Percentiles rank a stretch among this genome's conserved stretches.
These are phyloP conservation scores for Hemibagrus wyckioides DNA, from an alignment of 2,113 vertebrate genomes.

Conservation along the genomic window DNA sequence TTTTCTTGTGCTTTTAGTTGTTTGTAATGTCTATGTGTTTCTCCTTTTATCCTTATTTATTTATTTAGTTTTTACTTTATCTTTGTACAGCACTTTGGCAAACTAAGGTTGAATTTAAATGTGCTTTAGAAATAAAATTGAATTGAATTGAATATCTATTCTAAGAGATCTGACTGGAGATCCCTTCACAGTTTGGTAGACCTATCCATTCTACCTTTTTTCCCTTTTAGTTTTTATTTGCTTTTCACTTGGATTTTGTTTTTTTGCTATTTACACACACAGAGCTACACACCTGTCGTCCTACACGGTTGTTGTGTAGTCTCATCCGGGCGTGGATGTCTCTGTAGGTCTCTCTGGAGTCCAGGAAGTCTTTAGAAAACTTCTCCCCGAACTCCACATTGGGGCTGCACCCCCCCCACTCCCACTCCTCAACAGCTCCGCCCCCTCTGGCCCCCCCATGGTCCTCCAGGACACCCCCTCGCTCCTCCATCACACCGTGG, in stretches of 20 bases:
- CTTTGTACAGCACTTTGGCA: no score
- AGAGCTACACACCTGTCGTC: constrained; percentile 88
- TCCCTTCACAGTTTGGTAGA: no score
- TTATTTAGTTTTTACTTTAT: no score
- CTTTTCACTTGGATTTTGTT: background rate
- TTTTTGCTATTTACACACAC: background rate
- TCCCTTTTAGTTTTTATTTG: background rate
- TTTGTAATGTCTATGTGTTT: no score
- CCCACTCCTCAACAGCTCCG: constrained; percentile 95
- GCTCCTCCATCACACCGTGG: constrained; percentile 93
- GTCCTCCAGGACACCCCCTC: constrained; percentile 82
- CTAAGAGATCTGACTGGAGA: no score
- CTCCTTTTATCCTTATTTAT: no score
- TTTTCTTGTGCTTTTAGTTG: no score
- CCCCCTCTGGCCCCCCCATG: constrained; percentile 73
- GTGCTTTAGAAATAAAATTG: no score
- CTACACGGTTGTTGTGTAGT: constrained; percentile 96
- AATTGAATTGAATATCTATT: no score
- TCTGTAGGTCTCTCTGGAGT: constrained; percentile 92
- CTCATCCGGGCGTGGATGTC: constrained; percentile 98
- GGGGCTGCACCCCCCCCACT: constrained; percentile 98
- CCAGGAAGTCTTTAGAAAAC: constrained; percentile 96
- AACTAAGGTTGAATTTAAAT: no score
- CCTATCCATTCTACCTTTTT: background rate
- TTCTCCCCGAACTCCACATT: constrained; percentile 96